Evolutionary conservation across 2,113 vertebrate species (phyloP), one percentile per base, ranked within the genome.

Genomic region (Syngnathoides biaculeatus): DNA sequence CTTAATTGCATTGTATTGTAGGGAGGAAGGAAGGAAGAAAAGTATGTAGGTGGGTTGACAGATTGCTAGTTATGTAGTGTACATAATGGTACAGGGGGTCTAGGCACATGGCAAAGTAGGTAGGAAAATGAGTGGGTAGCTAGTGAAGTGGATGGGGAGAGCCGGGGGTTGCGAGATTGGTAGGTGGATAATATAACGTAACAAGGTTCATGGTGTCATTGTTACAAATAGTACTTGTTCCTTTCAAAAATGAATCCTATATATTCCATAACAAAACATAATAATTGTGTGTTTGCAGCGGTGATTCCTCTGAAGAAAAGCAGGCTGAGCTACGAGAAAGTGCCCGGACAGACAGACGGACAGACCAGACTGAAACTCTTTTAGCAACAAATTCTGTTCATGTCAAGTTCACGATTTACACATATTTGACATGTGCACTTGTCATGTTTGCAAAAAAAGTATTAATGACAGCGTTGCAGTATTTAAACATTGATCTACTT

Each of bases 351-450:
- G 85, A 88, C 60, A 62, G 95, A 98, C 64, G 96, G 95, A 74
- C 96, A 98, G 89, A 99, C 96, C 5, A 91, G 93, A 64, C 94
- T 98, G 1, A 94, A 80, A 72, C 93, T 98, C 78, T 93, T 94
- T 74, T 98, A 87, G 57, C 17, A 57, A 57, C 26, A 13, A 17
- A 27, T 26, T 67, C 19, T n/a, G 48, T 64, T 72, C 9, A 11
- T 27, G 56, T 61, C 0, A 35, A 50, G 30, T 64, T 47, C 14
- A 13, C 10, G 4, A 22, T 56, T 56, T 20, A 13, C 53, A 47
- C 17, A 17, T 22, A 22, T 50, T 52, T 50, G 20, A 22, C 48
- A 52, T 1, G 7, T 52, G n/a, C 48, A n/a, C 48, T n/a, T 22
- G 48, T 11, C 22, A 5, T n/a, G 48, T 22, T 52, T 22, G n/a